A percentile compares a stretch with the other conserved stretches of the same genome.
Evolutionary conservation across 2,797 vertebrate species (phyloP).

Genomic region (Rhinoraja longicauda): DNA sequence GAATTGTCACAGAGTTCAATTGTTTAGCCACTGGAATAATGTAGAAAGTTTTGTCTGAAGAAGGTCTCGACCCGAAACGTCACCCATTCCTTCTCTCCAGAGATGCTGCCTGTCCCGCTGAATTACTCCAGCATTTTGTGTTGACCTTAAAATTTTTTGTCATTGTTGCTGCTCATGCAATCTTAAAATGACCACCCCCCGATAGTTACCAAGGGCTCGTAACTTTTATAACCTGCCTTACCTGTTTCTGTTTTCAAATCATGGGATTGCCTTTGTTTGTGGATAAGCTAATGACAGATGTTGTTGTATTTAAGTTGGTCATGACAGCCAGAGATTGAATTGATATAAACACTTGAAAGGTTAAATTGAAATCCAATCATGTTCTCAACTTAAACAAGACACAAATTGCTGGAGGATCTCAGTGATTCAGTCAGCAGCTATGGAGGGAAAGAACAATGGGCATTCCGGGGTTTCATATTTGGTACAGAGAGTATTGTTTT

Average conservation of each 20-base stretch:
- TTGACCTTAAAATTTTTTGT: background rate
- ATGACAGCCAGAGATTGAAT: background rate
- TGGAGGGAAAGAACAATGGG: no score
- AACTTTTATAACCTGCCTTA: background rate
- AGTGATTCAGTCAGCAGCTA: no score
- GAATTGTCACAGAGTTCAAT: background rate
- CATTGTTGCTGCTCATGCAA: background rate
- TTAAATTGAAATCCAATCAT: background rate
- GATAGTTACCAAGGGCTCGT: no score
- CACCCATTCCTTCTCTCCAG: no score
- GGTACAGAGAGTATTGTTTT: no score
- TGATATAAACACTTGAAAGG: background rate
- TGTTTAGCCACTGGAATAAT: background rate
- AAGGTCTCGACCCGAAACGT: no score
- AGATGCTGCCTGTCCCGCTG: no score
- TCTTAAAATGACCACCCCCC: background rate
- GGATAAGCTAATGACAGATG: background rate
- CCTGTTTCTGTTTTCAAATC: background rate
- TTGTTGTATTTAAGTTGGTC: background rate
- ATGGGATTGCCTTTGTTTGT: background rate
- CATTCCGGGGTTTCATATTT: no score
- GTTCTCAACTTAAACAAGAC: no score
- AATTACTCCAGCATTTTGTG: no score
- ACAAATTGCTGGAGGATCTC: no score
- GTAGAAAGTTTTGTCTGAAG: no score